Base-by-base conservation (phyloP, 2,113 vertebrate species). In the Myotis brandtii region DNA sequence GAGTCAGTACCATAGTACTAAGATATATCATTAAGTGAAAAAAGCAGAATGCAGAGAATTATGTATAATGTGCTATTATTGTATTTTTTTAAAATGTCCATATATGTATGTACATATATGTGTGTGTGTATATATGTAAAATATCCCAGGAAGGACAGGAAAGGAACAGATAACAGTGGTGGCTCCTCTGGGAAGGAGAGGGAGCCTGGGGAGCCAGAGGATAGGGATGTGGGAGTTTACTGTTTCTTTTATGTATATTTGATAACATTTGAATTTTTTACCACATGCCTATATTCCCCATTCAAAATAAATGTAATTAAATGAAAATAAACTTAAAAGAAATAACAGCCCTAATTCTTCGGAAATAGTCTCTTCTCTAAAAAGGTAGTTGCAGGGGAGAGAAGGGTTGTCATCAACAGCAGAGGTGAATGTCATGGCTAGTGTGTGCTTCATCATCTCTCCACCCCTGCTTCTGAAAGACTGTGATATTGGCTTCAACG, bases 251-350 rank as follows among this genome's bases (percentile, higher is more conserved):
- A 40, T 70, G n/a, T 40, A 12, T 77, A 77, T 84, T 48, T 85
- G 48, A 43, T 84, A 40, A 43, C 20, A 32, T 25, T 66, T 83
- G 48, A 66, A 37, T 67, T 67, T 89, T 88, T 70, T 76, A 85
- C 48, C 48, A 46, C 0, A 56, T 37, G 32, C 20, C 17, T n/a
- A 67, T 56, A 76, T 89, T 56, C 34, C 17, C 37, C 17, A 30
- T 84, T 83, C 79, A 94, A 89, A 89, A 83, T 95, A 86, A 86
- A 81, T 91, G 3, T 56, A 48, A 76, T 76, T 76, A 14, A 46
- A 50, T 62, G 30, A 64, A 91, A 32, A 80, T 34, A 21, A 54
- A 66, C 30, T 86, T 52, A 16, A 50, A 67, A 70, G 27, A 27
- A 50, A 48, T 32, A 7, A 18, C 2, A 27, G 3, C 3, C n/a